Evolutionary conservation across 2,113 vertebrate species (phyloP), one percentile per base, ranked within the genome.

Genomic region (Gavialis gangeticus): DNA sequence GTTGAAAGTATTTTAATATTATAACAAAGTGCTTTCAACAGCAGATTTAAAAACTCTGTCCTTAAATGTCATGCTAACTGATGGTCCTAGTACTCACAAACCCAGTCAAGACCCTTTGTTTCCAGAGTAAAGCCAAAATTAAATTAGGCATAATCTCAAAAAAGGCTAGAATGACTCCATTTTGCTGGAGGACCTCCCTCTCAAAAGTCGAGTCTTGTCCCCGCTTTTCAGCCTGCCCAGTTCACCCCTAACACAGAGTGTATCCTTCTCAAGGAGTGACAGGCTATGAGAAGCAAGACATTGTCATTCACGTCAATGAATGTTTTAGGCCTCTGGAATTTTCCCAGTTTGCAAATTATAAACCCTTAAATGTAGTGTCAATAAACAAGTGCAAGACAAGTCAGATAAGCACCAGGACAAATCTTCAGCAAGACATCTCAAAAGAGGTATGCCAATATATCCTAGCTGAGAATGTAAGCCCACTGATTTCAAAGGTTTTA

Each of bases 361-460:
- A 79, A 46, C 56, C 5, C 84, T 90, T 82, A 79, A 22, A 88
- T 46, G 16, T 92, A 95, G 63, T 86, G 95, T 46, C 73, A 79
- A 62, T 76, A 91, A 88, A 73, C 95, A 96, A 87, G 87, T 77
- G 79, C 17, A 87, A 77, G 25, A 18, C 46, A 86, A 16, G 8
- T 55, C 12, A 75, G 79, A 87, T 79, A 93, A 85, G 75, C 27
- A 95, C 2, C 66, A 82, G 63, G 21, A 75, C 57, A 86, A 54
- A 93, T 59, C 46, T 59, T 90, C 67, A 90, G 87, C 63, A 46
- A 9, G 7, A 13, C 12, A 9, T 13, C 5, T 9, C 67, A 57
- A 84, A 90, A 64, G 10, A 17, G 1, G 59, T 59, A 69, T n/a
- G 37, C 30, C 56, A 78, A 17, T 79, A 81, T 34, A 73, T 46